phyloP scores from a whole-genome alignment of 2,113 vertebrate species.

The Hoplias malabaricus region DNA sequence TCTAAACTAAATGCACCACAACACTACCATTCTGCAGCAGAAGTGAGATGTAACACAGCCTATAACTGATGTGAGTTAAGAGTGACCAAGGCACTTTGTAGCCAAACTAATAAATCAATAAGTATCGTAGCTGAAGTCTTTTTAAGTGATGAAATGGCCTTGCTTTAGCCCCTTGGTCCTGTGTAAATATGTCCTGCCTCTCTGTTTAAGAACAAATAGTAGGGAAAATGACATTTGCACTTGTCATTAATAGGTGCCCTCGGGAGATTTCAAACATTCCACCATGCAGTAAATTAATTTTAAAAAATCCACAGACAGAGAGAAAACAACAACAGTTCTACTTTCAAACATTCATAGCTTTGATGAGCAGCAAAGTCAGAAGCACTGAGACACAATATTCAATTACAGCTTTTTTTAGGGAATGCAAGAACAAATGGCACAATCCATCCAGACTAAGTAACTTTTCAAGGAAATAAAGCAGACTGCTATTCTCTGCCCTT shows the following conservation, averaged over 20 bases:
- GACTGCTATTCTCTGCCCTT: not conserved
- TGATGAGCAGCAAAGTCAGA: conserved; percentile 11
- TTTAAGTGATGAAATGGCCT: too few relatives aligned
- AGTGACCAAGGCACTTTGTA: too few relatives aligned
- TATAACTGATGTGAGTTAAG: too few relatives aligned
- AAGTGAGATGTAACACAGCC: too few relatives aligned
- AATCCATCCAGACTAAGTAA: not conserved
- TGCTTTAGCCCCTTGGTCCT: too few relatives aligned
- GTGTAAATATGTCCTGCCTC: not conserved
- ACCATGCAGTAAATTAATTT: conserved; percentile 4
- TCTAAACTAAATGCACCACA: too few relatives aligned
- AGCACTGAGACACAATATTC: conserved; percentile 2
- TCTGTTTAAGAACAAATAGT: not conserved
- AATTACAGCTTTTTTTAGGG: conserved; percentile 1
- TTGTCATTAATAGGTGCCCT: not conserved
- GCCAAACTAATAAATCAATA: too few relatives aligned
- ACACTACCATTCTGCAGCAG: too few relatives aligned
- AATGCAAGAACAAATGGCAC: conserved; percentile 7
- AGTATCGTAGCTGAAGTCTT: too few relatives aligned
- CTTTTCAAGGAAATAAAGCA: not conserved
- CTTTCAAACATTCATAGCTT: not conserved
- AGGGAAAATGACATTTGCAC: not conserved
- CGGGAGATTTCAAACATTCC: not conserved
- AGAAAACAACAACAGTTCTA: not conserved
- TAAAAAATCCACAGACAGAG: not conserved